Percentiles rank a stretch among this genome's conserved stretches.
Conservation (phyloP, 2,113 vertebrate genomes). For the Procapra przewalskii region DNA sequence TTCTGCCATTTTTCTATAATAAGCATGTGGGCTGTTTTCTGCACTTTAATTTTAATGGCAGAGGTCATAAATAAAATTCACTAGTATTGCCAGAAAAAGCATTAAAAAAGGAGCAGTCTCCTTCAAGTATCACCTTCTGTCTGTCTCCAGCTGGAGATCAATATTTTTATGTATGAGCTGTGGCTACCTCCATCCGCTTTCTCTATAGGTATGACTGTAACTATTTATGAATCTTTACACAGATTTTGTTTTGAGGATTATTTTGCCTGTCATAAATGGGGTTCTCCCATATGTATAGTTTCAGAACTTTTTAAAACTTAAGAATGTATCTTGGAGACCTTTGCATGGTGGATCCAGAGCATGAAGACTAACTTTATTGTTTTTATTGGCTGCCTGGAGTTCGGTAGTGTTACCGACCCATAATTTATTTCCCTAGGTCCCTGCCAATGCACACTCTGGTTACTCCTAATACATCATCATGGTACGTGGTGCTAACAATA, state of each 20-base stretch:
- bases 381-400: not conserved
- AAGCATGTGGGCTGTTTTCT: not conserved
- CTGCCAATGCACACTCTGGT: not conserved
- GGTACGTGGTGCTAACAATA: not conserved
- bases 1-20: not conserved
- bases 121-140: not conserved
- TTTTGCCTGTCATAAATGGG: not conserved
- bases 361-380: not conserved
- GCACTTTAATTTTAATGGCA: not conserved
- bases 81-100: not conserved
- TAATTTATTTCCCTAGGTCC: not conserved
- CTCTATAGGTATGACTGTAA: not conserved
- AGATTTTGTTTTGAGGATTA: not conserved
- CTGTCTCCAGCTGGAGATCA: not conserved
- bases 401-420: not conserved
- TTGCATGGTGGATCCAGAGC: not conserved
- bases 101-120: not conserved
- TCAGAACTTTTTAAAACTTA: not conserved
- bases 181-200: not conserved
- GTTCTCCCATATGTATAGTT: not conserved
- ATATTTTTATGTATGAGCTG: not conserved
- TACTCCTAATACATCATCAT: not conserved
- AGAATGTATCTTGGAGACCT: not conserved
- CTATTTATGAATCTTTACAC: not conserved
- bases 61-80: constrained; percentile 13